Base-by-base conservation (phyloP, 2,888 invertebrate genomes). In the Drosophila setosimentum region DNA sequence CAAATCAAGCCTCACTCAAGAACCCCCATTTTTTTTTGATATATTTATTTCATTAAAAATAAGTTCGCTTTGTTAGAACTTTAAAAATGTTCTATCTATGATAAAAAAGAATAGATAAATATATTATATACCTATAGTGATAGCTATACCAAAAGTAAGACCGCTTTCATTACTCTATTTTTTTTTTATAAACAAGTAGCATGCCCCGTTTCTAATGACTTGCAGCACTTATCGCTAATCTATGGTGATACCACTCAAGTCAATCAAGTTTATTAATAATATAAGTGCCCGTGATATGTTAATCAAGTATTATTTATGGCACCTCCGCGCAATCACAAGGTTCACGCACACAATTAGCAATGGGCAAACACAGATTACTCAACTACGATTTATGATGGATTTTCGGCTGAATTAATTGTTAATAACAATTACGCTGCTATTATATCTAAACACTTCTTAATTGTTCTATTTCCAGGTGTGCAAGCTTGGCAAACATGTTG, bases 401-500 rank as follows among this genome's bases (percentile, higher is more conserved):
- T 24, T 59, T 51, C 8, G 30, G 4, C 40, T 24, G 32, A 33
- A 45, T 45, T 30, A 64, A 49, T 51, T 75, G 29, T 4, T 21
- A 57, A 55, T 45, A 66, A 59, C 27, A 65, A 29, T 11, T 7
- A 8, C 18, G 27, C 21, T 61, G 29, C 16, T n/a, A 29, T 45
- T 3, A 79, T 78, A 64, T 53, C 3, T 60, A 49, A 24, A 32
- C 5, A 1, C 35, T 68, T 68, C 40, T 73, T 11, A 50, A 61
- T 65, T 58, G 40, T 45, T 5, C 24, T 24, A 21, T 69, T 58
- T 24, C 57, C 30, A 93, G 92, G 87, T 90, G 65, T 91, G 91
- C 75, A 90, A 90, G 70, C 82, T 91, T 76, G 91, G 92, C 93
- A 83, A 93, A 93, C 83, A 92, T 90, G 92, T 91, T 33, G 80